phyloP scores from a whole-genome alignment of 2,888 invertebrate genomes.

The Trichopria drosophilae region DNA sequence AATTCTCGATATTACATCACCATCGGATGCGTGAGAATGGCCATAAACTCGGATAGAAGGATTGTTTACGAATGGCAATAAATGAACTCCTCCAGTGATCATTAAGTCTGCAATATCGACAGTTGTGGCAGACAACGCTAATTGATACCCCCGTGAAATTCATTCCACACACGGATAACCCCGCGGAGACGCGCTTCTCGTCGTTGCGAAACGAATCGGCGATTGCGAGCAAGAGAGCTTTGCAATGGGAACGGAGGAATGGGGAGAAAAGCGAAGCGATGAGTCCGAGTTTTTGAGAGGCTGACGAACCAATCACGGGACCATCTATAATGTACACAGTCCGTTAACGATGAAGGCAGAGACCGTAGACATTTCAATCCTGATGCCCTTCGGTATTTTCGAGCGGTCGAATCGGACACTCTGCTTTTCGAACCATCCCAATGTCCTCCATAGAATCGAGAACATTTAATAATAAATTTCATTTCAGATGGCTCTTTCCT shows the following conservation, averaged over 20 bases:
- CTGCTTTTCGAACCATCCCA: no score
- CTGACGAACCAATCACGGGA: slow-evolving; percentile 52
- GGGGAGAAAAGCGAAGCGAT: slow-evolving; percentile 27
- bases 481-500: no score
- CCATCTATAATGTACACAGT: slow-evolving; percentile 52
- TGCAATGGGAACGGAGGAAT: slow-evolving; percentile 15
- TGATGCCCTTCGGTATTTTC: slow-evolving; percentile 34
- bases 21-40: no score
- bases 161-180: slow-evolving; percentile 44
- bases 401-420: no score
- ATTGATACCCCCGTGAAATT: slow-evolving; percentile 44
- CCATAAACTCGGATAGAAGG: no score
- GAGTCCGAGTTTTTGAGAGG: slow-evolving; percentile 47
- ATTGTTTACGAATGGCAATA: no score
- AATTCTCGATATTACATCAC: no score
- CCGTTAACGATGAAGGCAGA: slow-evolving; percentile 39
- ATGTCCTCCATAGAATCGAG: no score
- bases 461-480: no score
- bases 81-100: no score
- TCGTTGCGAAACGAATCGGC: slow-evolving; percentile 41
- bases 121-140: slow-evolving; percentile 40
- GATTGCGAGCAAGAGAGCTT: no score
- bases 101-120: no score
- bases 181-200: slow-evolving; percentile 21
- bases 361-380: slow-evolving; percentile 43